Evolutionary conservation across 2,888 invertebrate genomes (phyloP), one percentile per base, ranked within the genome.

Genomic region (Himalopsyche tibetana): DNA sequence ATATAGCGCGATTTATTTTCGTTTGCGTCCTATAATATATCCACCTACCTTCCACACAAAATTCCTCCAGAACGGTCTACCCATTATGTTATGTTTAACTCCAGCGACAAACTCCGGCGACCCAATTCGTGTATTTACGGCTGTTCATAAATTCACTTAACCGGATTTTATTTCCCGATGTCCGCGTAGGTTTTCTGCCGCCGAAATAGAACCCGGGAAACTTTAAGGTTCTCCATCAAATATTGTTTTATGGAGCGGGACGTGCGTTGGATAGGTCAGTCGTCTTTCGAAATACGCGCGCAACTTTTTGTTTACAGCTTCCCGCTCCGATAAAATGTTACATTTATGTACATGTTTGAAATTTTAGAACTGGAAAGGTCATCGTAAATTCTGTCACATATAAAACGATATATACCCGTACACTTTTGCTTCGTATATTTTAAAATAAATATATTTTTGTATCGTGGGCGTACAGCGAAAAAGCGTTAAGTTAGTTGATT

Each of bases 51-150:
- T n/a, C 63, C 63, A 3, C 9, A 74, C 74, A 74, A 74, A 74
- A 74, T 36, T 74, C 74, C 36, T 74, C 19, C 74, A 36, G 74
- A 74, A 74, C 19, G 74, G 74, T 36, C 74, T 15, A 28, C 12
- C 36, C 15, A 36, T 36, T 74, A 28, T 36, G 19, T 38, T 69
- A 69, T 74, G 74, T 74, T 74, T 74, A 74, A 74, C 74, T 74
- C 74, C 74, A 28, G 74, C 74, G 74, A 74, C 74, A 74, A 74
- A 74, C 74, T 38, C 74, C 11, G 38, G 28, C 74, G 74, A 74
- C 74, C 74, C 74, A 74, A 74, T 74, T 74, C 74, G 74, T 74
- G 74, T 74, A 74, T 74, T 74, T 74, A 74, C 74, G 74, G 74
- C 74, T 19, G 74, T 74, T 74, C 74, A 74, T 74, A 74, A 74